Evolutionary conservation across 2,113 vertebrate species (phyloP).

Genomic region (Tenebrosternarchus preto): DNA sequence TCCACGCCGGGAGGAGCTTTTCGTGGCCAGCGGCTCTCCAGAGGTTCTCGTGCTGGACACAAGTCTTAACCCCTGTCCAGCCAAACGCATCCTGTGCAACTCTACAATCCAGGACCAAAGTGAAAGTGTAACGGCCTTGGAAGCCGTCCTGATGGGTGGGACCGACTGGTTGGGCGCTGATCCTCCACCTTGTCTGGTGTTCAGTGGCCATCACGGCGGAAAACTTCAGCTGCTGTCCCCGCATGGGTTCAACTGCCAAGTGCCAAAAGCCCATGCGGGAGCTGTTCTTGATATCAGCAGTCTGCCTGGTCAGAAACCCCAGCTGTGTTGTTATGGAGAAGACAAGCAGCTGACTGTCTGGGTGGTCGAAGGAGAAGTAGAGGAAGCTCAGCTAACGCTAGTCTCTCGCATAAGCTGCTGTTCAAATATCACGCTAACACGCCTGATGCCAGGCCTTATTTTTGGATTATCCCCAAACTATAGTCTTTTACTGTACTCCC

Average conservation of each 20-base stretch:
- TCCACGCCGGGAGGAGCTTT: slow-evolving; percentile 63
- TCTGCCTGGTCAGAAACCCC: slow-evolving; percentile 29
- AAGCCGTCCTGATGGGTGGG: slow-evolving; percentile 57
- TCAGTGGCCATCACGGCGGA: slow-evolving; percentile 65
- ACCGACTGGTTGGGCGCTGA: slow-evolving; percentile 22
- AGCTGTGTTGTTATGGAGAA: slow-evolving; percentile 67
- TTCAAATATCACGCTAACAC: slow-evolving; percentile 56
- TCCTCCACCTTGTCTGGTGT: slow-evolving; percentile 56
- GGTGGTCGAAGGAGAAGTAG: slow-evolving; percentile 29
- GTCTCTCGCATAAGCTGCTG: slow-evolving; percentile 58
- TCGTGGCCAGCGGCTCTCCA: slow-evolving; percentile 60
- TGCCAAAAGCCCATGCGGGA: slow-evolving; percentile 58
- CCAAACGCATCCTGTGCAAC: slow-evolving; percentile 62
- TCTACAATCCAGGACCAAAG: slow-evolving; percentile 33
- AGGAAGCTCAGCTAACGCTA: slow-evolving; percentile 36
- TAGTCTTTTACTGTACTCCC: slow-evolving; percentile 63
- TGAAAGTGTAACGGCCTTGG: slow-evolving; percentile 64
- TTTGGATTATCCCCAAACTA: slow-evolving; percentile 61
- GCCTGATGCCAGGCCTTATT: slow-evolving; percentile 63
- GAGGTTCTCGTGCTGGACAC: slow-evolving; percentile 68
- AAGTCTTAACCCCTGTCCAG: slow-evolving; percentile 61
- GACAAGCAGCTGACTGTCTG: slow-evolving; percentile 66
- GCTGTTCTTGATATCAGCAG: slow-evolving; percentile 61
- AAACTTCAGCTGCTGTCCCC: slow-evolving; percentile 62
- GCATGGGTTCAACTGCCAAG: slow-evolving; percentile 45